Evolutionary conservation across 2,888 invertebrate species (phyloP).

Genomic region (Elysia crispata): DNA sequence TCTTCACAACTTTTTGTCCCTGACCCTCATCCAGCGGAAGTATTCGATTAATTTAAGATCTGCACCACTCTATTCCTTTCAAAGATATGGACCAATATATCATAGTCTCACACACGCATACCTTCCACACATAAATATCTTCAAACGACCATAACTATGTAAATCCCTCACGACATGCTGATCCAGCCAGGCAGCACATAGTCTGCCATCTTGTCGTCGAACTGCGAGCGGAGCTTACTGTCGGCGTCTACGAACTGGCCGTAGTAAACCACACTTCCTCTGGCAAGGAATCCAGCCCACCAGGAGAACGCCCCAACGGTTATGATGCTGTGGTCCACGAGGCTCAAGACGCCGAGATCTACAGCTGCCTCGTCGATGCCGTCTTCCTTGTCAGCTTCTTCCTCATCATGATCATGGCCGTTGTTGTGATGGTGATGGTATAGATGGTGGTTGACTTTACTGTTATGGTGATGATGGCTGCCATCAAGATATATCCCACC

Average conservation of each 20-base stretch:
- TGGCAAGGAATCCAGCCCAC: conserved; percentile 43
- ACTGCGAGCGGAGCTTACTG: conserved; percentile 15
- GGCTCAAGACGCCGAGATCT: conserved; percentile 15
- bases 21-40: no score
- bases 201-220: conserved; percentile 27
- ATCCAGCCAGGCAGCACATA: conserved; percentile 37
- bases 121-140: neutral
- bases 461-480: neutral
- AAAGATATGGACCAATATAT: neutral
- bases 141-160: neutral
- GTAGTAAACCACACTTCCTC: conserved; percentile 36
- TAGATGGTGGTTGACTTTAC: no score
- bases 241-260: conserved; percentile 24
- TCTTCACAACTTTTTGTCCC: neutral
- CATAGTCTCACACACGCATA: neutral
- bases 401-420: no score
- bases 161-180: neutral
- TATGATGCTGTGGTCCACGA: conserved; percentile 40
- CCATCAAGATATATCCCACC: neutral
- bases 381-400: no score
- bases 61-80: neutral
- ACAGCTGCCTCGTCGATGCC: conserved; percentile 18
- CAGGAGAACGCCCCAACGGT: conserved; percentile 44
- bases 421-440: no score
- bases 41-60: neutral